Evolutionary conservation across 2,113 vertebrate species (phyloP), one percentile per base, ranked within the genome.

Genomic region (Cephalopterus ornatus): DNA sequence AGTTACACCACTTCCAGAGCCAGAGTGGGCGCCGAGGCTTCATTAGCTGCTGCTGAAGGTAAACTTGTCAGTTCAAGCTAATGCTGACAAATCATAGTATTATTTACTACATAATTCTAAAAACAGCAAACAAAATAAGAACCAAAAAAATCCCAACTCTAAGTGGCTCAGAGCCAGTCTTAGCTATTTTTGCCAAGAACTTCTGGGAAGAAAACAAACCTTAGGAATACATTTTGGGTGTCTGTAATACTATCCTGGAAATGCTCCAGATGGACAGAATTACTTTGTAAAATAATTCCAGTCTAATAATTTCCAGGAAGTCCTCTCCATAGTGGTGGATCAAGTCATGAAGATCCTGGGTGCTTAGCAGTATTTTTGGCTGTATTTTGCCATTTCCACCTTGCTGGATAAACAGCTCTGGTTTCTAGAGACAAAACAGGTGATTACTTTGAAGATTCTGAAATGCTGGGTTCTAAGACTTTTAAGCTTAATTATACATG

Each of bases 151-250:
- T 14, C 19, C 24, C 56, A 80, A 26, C 67, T 62, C 21, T 33
- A 78, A 42, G 24, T 89, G 88, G 74, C 46, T 85, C 3, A 2
- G 41, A 76, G 62, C 78, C 79, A 88, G 35, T 80, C 46, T 83
- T 47, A 42, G 79, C 53, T 97, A 35, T 92, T 95, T 94, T 95
- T 89, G 71, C 30, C 42, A 62, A 28, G 47, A 84, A 83, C 79
- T 94, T 93, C 67, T 76, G 76, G 75, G 85, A 93, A 93, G 72
- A 52, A 95, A 63, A 73, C 44, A 44, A 84, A 78, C 58, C 7
- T 4, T 79, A 79, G 49, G 41, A 46, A 42, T 93, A 95, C 70
- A 50, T 89, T 93, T 47, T 87, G 78, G 17, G 23, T 79, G 70
- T 93, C 62, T 56, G 53, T 65, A 83, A 62, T 50, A 35, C 26